Evolutionary conservation across 2,888 invertebrate genomes (phyloP).

Genomic region (Idaea aversata): DNA sequence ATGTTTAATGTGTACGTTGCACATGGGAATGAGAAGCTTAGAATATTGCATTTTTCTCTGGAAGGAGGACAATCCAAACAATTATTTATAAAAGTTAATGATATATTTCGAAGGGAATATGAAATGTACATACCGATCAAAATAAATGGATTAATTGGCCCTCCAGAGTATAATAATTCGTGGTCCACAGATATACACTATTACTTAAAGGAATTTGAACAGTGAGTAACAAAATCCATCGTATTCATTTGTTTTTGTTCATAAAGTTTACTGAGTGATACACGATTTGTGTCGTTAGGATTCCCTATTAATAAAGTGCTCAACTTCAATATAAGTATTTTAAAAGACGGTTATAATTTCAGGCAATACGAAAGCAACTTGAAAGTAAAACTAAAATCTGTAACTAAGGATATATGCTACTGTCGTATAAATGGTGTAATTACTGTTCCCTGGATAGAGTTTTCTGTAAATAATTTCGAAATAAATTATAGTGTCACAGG

Average conservation of each 20-base stretch:
- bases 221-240: conserved; percentile 42
- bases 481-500: conserved; percentile 45
- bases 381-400: conserved; percentile 55
- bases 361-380: conserved; percentile 63
- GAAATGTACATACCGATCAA: conserved; percentile 80
- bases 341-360: conserved; percentile 8
- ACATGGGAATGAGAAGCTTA: conserved; percentile 60
- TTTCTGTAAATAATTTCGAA: conserved; percentile 66
- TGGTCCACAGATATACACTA: conserved; percentile 55
- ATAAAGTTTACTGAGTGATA: not conserved
- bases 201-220: conserved; percentile 56
- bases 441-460: conserved; percentile 63
- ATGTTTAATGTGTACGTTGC: conserved; percentile 59
- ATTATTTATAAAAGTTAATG: conserved; percentile 61
- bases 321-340: too few relatives aligned
- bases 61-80: conserved; percentile 62
- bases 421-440: conserved; percentile 65
- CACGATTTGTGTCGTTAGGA: not conserved
- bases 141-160: conserved; percentile 81
- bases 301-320: too few relatives aligned
- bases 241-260: conserved; percentile 10
- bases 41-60: conserved; percentile 49
- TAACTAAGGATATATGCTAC: conserved; percentile 63
- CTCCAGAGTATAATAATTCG: conserved; percentile 54
- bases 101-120: conserved; percentile 70